Base-by-base conservation (phyloP, 2,888 invertebrate genomes). In the Leucozona laternaria region DNA sequence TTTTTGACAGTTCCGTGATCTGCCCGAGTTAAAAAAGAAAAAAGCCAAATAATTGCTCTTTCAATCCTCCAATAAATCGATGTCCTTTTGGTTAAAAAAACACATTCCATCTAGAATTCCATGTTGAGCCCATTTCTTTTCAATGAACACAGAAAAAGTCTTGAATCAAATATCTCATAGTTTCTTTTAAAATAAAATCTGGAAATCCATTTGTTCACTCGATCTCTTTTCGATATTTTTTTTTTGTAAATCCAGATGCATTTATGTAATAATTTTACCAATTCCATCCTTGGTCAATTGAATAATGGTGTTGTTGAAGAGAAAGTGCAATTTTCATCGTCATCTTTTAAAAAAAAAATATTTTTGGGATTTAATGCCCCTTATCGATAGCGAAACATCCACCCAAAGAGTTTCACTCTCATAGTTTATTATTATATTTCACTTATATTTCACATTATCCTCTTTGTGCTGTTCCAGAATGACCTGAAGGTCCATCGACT, bases 391-490 rank as follows among this genome's bases (percentile, higher is more conserved):
- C 55, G 17, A 43, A 31, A 71, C 7, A 57, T 40, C 34, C 48
- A 15, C 22, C 64, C 15, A 55, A 28, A 60, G 17, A 70, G 17
- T 68, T 58, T 43, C 31, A 58, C 11, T 55, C 72, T 60, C 40
- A 85, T 72, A 7, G 11, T 6, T 40, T 37, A 40, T 60, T 58
- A 58, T 77, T 81, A 73, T 70, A 71, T 68, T 70, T 60, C 66
- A 68, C 50, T 81, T 85, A 85, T 81, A 85, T 81, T 72, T 62
- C 64, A 55, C 77, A 73, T 75, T 62, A 57, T 72, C 64, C 43
- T 71, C 62, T 72, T 80, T 71, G 58, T 73, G 70, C 45, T 55
- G 55, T 73, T 66, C 25, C 58, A 43, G 72, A 71, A 73, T 81
- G 78, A 50, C 82, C 79, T 64, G 22, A 64, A 70, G 82, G 55